Evolutionary conservation across 2,797 vertebrate genomes (phyloP).

Genomic region (Leuciscus waleckii): DNA sequence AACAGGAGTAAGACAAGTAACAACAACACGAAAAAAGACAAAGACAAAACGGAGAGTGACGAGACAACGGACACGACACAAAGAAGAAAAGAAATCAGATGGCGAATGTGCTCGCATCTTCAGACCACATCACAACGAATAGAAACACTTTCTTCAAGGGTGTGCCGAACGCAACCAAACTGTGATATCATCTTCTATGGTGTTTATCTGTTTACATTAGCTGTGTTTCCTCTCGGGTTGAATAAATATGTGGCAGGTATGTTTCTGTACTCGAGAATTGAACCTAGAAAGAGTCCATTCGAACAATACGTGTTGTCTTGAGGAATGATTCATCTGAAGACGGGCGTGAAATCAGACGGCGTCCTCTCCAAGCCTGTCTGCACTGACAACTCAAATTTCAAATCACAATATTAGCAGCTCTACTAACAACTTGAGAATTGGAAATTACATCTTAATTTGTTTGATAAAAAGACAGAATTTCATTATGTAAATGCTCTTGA

Average conservation of each 20-base stretch:
- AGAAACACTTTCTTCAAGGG: slow-evolving; percentile 21
- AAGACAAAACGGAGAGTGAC: slow-evolving; percentile 54
- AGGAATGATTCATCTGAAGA: slow-evolving; percentile 14
- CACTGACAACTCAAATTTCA: slow-evolving; percentile 18
- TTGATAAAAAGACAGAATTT: slow-evolving; percentile 62
- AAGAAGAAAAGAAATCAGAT: slow-evolving; percentile 55
- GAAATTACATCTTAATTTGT: slow-evolving; percentile 53
- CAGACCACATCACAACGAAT: slow-evolving; percentile 48
- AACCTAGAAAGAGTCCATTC: slow-evolving; percentile 60
- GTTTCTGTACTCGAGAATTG: slow-evolving; percentile 52
- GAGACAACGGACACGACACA: slow-evolving; percentile 56
- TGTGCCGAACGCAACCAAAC: slow-evolving; percentile 22
- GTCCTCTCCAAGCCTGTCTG: slow-evolving; percentile 8
- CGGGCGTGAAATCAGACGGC: not conserved
- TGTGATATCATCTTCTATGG: slow-evolving; percentile 45
- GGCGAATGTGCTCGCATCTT: slow-evolving; percentile 51
- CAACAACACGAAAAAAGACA: slow-evolving; percentile 55
- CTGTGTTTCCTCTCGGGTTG: slow-evolving; percentile 19
- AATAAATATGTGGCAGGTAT: slow-evolving; percentile 10
- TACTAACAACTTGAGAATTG: slow-evolving; percentile 32
- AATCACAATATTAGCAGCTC: slow-evolving; percentile 28
- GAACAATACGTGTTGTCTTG: slow-evolving; percentile 53
- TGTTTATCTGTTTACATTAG: slow-evolving; percentile 25
- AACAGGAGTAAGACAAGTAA: slow-evolving; percentile 57
- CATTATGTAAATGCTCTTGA: slow-evolving; percentile 62